Evolutionary conservation across 1,140 invertebrate genomes (phyloP), one percentile per base, ranked within the genome.

Genomic region (Saccostrea cuccullata): DNA sequence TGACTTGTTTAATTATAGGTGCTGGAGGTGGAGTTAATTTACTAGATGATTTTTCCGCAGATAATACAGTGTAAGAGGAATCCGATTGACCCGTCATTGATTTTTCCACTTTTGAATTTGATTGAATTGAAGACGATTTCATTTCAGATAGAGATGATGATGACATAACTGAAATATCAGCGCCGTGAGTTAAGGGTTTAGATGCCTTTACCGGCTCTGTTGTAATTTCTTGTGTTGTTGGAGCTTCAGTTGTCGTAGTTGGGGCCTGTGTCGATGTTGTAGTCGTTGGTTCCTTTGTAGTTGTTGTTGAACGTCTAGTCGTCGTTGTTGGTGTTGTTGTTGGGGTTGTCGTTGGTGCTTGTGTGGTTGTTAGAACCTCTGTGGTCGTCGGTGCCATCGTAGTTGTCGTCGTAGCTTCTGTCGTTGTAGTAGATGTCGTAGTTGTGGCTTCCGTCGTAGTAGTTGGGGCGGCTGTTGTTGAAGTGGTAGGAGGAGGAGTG

Each of bases 391-490:
- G 30, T 82, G 23, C 11, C 6, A 11, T 84, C 23, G 30, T 64
- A 23, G 84, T 64, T 85, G 56, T 58, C 9, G 84, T n/a, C 23
- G 23, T 56, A n/a, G 26, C 30, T 60, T 17, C 23, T 26, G 55
- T 30, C 11, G 84, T 85, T 64, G 84, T 55, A 60, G 84, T 56
- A 23, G 26, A n/a, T 64, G 55, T 58, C 11, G 58, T 85, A 12
- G 84, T 85, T 60, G 84, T 85, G 60, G 84, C 23, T 85, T 23
- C 36, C 20, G 26, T 60, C 30, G 55, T 64, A 26, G 83, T 84
- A 47, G 84, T 85, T 60, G 84, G 26, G 17, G 56, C 15, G 3
- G 84, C n/a, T 23, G 82, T 84, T 40, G 84, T 85, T 12, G 84
- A 60, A 6, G 84, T 60, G 17, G 84, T 58, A 56, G 30, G 84